phyloP scores from a whole-genome alignment of 2,888 invertebrate genomes.

The Plebejus anna region DNA sequence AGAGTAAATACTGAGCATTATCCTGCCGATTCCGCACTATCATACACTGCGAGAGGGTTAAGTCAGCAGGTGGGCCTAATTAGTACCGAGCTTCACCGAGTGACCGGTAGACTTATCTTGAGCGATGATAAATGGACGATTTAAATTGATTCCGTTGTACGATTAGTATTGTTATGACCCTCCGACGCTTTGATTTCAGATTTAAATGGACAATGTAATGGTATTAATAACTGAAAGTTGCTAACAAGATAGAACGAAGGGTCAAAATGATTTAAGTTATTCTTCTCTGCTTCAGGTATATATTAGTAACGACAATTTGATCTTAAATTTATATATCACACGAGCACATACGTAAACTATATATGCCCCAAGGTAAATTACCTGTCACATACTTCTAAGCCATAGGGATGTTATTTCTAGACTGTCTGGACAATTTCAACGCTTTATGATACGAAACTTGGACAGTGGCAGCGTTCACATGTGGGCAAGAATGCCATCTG shows the following conservation, averaged over 20 bases:
- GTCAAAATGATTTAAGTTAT: neutral
- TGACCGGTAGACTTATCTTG: neutral
- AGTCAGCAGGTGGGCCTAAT: conserved; percentile 52
- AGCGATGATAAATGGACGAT: neutral
- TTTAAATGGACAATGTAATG: neutral
- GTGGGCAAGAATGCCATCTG: conserved; percentile 75
- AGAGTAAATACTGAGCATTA: conserved; percentile 76
- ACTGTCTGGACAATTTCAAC: conserved; percentile 52
- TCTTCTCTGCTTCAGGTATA: too few relatives aligned
- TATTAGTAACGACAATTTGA: too few relatives aligned
- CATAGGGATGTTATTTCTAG: conserved; percentile 15
- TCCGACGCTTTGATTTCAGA: neutral
- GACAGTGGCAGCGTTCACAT: conserved; percentile 55
- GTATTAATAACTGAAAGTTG: neutral
- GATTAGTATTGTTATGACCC: conserved; percentile 13
- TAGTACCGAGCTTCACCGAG: conserved; percentile 34
- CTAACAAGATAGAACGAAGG: neutral
- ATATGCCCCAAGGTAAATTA: neutral
- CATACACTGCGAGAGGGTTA: conserved; percentile 69
- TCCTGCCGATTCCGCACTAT: conserved; percentile 76
- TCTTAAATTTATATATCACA: too few relatives aligned
- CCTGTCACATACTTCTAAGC: neutral
- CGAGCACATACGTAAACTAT: too few relatives aligned
- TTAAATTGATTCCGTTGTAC: conserved; percentile 8
- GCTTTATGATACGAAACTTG: conserved; percentile 60